A percentile compares a stretch with the other conserved stretches of the same genome.
These are phyloP conservation scores for Setophaga petechia DNA, from an alignment of 2,113 vertebrate genomes.

Conservation along the genomic window DNA sequence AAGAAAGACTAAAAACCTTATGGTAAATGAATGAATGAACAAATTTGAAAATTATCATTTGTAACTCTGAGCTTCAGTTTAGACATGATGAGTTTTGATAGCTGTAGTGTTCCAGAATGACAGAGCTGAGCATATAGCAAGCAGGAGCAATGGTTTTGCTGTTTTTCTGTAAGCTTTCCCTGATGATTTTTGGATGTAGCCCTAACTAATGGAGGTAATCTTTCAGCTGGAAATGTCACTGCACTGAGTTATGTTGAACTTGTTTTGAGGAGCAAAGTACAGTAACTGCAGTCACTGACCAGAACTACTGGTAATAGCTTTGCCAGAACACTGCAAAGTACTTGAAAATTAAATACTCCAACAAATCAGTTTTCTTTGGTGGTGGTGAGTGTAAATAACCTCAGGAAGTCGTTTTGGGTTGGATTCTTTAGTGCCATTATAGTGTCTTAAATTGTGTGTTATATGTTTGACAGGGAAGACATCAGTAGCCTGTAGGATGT, in stretches of 20 bases:
- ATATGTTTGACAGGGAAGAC: conserved; percentile 42
- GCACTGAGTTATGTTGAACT: neutral
- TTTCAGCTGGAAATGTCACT: neutral
- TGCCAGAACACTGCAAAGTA: neutral
- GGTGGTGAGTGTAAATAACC: conserved; percentile 13
- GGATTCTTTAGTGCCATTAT: conserved; percentile 37
- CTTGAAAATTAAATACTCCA: neutral
- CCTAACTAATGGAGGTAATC: neutral
- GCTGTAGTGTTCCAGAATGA: neutral
- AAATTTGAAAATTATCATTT: neutral
- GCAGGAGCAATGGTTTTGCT: neutral
- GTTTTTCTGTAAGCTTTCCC: neutral
- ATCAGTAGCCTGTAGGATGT: conserved; percentile 35
- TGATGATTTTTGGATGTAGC: neutral
- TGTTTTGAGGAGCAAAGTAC: neutral
- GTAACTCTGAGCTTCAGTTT: neutral
- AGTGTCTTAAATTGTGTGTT: conserved; percentile 59
- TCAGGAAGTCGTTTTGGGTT: neutral
- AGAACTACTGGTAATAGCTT: neutral
- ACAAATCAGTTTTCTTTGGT: neutral
- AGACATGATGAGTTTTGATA: neutral
- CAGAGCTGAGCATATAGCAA: neutral
- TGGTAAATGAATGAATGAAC: neutral
- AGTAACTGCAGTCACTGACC: neutral
- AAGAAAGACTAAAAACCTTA: neutral